Conservation (phyloP, 1,140 invertebrate genomes). For the Tigriopus japonicus region DNA sequence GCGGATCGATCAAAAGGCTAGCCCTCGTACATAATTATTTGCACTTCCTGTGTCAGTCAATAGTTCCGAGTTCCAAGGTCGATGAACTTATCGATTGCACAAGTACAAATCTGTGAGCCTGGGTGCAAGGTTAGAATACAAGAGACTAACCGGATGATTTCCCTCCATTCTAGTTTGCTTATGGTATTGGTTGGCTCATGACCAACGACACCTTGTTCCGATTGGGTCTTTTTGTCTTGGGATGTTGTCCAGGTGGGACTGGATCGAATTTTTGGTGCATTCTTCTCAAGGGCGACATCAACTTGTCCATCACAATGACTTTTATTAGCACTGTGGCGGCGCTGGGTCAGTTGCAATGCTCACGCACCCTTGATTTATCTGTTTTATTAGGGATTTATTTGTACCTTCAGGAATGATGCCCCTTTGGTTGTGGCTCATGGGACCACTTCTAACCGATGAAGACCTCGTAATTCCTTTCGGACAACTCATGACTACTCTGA, state of each 20-base stretch:
- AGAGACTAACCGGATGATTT: no score
- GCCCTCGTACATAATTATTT: no score
- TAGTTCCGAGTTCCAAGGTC: no score
- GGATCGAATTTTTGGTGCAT: slow-evolving; percentile 30
- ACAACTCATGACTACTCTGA: slow-evolving; percentile 50
- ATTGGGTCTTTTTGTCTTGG: slow-evolving; percentile 28
- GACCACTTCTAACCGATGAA: slow-evolving; percentile 51
- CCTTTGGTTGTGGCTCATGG: slow-evolving; percentile 84
- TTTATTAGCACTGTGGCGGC: slow-evolving; percentile 63
- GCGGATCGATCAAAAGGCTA: no score
- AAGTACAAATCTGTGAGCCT: no score
- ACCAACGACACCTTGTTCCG: slow-evolving; percentile 20
- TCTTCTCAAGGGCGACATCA: slow-evolving; percentile 32
- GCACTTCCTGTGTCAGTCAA: no score
- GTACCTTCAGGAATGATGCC: slow-evolving; percentile 65
- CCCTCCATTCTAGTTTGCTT: slow-evolving; percentile 14
- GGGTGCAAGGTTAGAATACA: no score
- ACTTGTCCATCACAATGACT: slow-evolving; percentile 81
- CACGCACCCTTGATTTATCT: not conserved
- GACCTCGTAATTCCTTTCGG: slow-evolving; percentile 55
- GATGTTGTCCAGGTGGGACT: slow-evolving; percentile 29
- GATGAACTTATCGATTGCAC: no score
- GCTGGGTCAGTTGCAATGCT: slow-evolving; percentile 39
- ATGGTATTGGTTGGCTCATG: slow-evolving; percentile 16
- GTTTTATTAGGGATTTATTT: slow-evolving; percentile 19